Evolutionary conservation across 2,888 invertebrate species (phyloP).

Genomic region (Heliconius hortense): DNA sequence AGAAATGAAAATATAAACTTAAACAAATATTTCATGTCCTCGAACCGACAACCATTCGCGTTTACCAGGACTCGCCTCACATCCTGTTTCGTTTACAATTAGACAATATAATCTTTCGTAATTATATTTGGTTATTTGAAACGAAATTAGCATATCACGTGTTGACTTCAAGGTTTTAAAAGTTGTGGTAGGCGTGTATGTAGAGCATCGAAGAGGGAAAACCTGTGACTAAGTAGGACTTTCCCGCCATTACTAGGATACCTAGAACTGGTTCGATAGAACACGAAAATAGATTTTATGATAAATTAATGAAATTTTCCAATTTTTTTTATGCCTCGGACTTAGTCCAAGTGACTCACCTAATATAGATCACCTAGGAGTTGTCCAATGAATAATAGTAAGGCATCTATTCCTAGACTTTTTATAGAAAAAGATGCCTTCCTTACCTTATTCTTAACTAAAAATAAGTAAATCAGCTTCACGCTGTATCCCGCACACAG

Average conservation of each 20-base stretch:
- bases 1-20: no score
- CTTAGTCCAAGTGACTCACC: neutral
- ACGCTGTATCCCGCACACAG: no score
- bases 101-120: slow-evolving; percentile 17
- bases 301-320: neutral
- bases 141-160: slow-evolving; percentile 18
- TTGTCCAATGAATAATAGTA: neutral
- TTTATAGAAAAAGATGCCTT: no score
- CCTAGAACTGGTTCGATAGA: slow-evolving; percentile 32
- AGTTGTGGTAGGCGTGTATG: slow-evolving; percentile 31
- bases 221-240: slow-evolving; percentile 55
- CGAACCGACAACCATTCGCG: no score
- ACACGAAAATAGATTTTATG: slow-evolving; percentile 4
- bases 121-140: neutral
- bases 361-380: neutral
- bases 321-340: neutral
- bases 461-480: no score
- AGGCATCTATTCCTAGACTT: no score
- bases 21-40: no score
- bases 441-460: no score
- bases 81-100: slow-evolving; percentile 18
- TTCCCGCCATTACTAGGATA: slow-evolving; percentile 37
- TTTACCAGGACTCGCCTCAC: no score
- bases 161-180: slow-evolving; percentile 34
- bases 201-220: slow-evolving; percentile 47